Conservation (phyloP, 2,888 invertebrate genomes). For the Orthosia gothica region DNA sequence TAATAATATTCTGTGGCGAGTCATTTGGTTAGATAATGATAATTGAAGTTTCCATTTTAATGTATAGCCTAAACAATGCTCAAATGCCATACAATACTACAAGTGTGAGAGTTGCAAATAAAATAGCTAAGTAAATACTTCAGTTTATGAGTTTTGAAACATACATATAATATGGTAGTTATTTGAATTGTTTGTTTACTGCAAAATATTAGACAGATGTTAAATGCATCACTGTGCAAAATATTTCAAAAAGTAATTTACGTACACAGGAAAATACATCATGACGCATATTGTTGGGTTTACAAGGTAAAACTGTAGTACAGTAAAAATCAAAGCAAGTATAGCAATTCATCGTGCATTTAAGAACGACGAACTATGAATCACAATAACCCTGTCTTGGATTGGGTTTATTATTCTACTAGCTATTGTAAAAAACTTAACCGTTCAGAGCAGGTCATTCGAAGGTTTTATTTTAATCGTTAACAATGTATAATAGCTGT, state of each 20-base stretch:
- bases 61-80: slow-evolving; percentile 23
- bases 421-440: slow-evolving; percentile 4
- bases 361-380: slow-evolving; percentile 15
- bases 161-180: slow-evolving; percentile 26
- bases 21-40: slow-evolving; percentile 33
- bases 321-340: slow-evolving; percentile 30
- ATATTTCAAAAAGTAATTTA: slow-evolving; percentile 41
- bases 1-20: slow-evolving; percentile 17
- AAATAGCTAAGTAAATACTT: slow-evolving; percentile 31
- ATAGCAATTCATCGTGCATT: slow-evolving; percentile 17
- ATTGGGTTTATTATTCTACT: slow-evolving; percentile 3
- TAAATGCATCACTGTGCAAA: slow-evolving; percentile 38
- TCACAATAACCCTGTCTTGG: slow-evolving; percentile 23
- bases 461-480: slow-evolving; percentile 10
- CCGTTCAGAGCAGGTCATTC: neutral
- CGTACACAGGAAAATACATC: slow-evolving; percentile 70
- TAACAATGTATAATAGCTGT: neutral
- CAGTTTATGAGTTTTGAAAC: slow-evolving; percentile 32
- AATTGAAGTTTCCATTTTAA: slow-evolving; percentile 47
- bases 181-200: slow-evolving; percentile 37
- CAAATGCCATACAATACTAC: slow-evolving; percentile 32
- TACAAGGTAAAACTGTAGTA: slow-evolving; percentile 68
- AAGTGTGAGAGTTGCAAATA: slow-evolving; percentile 43
- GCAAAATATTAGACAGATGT: slow-evolving; percentile 39
- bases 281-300: slow-evolving; percentile 61